These are phyloP conservation scores for Epizoanthus rinbou DNA, from an alignment of 92 coral and sea anemone genomes.

Conservation along the genomic window DNA sequence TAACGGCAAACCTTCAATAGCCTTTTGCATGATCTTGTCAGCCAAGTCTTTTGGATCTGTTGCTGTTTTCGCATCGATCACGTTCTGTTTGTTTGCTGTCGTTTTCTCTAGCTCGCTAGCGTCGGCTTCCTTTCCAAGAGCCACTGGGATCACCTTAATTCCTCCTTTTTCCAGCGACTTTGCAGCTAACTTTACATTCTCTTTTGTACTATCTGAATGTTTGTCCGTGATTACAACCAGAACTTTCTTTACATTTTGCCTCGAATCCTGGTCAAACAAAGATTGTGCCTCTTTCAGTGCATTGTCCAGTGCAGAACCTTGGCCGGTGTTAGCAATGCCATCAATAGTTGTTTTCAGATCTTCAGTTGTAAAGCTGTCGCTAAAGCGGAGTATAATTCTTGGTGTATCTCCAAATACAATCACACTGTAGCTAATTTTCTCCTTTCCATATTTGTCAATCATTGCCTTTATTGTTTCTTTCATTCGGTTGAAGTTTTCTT, in stretches of 20 bases:
- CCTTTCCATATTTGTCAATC: conserved; percentile 43
- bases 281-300: conserved; percentile 45
- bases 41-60: conserved; percentile 44
- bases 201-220: conserved; percentile 21
- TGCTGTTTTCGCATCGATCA: conserved; percentile 43
- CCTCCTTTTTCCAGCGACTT: conserved; percentile 30
- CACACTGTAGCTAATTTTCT: conserved; percentile 41
- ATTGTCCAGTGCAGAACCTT: conserved; percentile 55
- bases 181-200: conserved; percentile 34
- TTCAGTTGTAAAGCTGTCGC: conserved; percentile 38
- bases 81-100: conserved; percentile 34
- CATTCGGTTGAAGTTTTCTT: conserved; percentile 23
- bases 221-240: conserved; percentile 52
- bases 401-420: conserved; percentile 44
- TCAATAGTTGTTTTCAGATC: conserved; percentile 51
- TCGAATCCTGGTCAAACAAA: conserved; percentile 35
- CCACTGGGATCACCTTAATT: conserved; percentile 47
- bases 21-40: conserved; percentile 44
- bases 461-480: conserved; percentile 33
- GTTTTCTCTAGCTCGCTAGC: conserved; percentile 26
- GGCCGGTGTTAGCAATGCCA: conserved; percentile 55
- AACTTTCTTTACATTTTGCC: conserved; percentile 33
- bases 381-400: conserved; percentile 49
- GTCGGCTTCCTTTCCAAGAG: conserved; percentile 48
- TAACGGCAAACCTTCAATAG: conserved; percentile 16